Evolutionary conservation across 2,888 invertebrate species (phyloP).

Genomic region (Autographa gamma): DNA sequence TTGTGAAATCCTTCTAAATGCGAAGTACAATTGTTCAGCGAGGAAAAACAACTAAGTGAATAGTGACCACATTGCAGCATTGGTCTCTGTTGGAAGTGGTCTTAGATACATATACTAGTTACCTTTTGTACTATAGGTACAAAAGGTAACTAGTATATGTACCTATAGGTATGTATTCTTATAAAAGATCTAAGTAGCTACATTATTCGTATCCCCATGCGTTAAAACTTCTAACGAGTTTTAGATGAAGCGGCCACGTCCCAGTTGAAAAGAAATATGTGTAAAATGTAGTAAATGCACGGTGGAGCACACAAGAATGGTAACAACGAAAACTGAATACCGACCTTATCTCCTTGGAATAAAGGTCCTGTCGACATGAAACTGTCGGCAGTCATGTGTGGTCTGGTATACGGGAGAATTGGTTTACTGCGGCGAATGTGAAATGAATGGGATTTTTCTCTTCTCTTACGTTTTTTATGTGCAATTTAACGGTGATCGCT

Average conservation of each 20-base stretch:
- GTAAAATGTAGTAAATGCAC: not conserved
- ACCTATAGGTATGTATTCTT: not conserved
- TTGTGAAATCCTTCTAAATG: not conserved
- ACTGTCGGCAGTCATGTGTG: not conserved
- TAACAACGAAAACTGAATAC: not conserved
- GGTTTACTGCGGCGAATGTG: not conserved
- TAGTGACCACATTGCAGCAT: too few species aligned
- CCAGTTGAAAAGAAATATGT: not conserved
- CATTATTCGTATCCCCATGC: not conserved
- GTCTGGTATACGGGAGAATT: not conserved
- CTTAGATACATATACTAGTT: not conserved
- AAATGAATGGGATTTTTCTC: conserved; percentile 4
- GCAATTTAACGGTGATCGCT: conserved; percentile 2
- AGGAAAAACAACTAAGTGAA: too few species aligned
- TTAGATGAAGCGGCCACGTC: not conserved
- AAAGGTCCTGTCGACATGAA: not conserved
- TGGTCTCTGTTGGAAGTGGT: not conserved
- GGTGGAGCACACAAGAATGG: not conserved
- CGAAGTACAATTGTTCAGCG: not conserved
- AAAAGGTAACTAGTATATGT: too few species aligned
- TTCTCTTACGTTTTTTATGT: conserved; percentile 1
- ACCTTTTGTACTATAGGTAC: too few species aligned
- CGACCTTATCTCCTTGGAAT: not conserved
- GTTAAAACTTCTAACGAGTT: conserved; percentile 4
- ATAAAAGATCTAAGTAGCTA: not conserved